These are phyloP conservation scores for Anastrepha obliqua DNA, from an alignment of 1,140 invertebrate genomes.

Conservation along the genomic window DNA sequence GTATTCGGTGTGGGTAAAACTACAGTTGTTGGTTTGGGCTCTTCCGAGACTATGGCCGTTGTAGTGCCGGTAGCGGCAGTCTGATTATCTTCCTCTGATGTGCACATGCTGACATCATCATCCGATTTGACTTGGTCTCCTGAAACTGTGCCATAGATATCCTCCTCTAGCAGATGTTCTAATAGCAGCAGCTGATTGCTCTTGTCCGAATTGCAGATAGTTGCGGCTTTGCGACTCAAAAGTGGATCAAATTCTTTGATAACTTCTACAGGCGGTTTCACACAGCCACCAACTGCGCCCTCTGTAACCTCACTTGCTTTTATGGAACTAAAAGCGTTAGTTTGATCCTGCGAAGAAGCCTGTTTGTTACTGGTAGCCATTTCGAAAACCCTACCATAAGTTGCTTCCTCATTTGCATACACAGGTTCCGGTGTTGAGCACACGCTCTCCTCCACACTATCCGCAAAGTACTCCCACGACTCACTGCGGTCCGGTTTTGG, in stretches of 20 bases:
- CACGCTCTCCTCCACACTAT: conserved; percentile 57
- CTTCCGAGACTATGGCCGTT: not conserved
- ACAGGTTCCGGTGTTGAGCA: conserved; percentile 63
- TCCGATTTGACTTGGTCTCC: conserved; percentile 59
- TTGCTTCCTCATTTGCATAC: conserved; percentile 71
- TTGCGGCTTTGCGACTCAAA: conserved; percentile 61
- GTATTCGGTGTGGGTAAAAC: conserved; percentile 55
- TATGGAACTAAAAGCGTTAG: no score
- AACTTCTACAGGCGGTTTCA: conserved; percentile 61
- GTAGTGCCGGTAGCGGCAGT: not conserved
- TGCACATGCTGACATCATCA: conserved; percentile 70
- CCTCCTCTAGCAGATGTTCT: conserved; percentile 71
- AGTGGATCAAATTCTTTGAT: conserved; percentile 73
- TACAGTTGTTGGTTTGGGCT: conserved; percentile 35
- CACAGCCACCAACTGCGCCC: conserved; percentile 62
- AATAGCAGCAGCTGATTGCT: conserved; percentile 71
- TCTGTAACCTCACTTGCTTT: conserved; percentile 16
- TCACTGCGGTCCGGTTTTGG: conserved; percentile 70
- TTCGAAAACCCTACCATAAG: conserved; percentile 71
- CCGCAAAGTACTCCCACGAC: conserved; percentile 69
- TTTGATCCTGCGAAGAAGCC: not conserved
- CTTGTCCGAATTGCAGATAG: conserved; percentile 63
- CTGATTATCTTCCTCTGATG: conserved; percentile 69
- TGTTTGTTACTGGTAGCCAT: conserved; percentile 65
- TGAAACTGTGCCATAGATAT: conserved; percentile 68